Evolutionary conservation across 2,113 vertebrate genomes (phyloP).

Genomic region (Lates calcarifer): DNA sequence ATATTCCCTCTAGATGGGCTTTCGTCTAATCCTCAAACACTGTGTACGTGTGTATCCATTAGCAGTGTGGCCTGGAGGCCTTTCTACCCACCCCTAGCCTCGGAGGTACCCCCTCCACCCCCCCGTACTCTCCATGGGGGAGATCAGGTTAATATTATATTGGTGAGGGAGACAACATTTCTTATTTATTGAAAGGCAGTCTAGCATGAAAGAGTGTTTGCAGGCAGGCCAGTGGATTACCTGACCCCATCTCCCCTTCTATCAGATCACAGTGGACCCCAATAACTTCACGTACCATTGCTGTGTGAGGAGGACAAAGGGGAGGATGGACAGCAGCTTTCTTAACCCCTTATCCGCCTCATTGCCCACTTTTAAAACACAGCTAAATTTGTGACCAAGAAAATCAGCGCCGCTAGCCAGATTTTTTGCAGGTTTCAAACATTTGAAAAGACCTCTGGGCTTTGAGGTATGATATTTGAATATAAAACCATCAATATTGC

Average conservation of each 20-base stretch:
- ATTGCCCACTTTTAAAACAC: conserved; percentile 57
- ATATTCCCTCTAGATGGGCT: conserved; percentile 75
- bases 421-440: conserved; percentile 3
- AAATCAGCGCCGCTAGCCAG: not conserved
- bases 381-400: conserved; percentile 6
- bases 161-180: conserved; percentile 86
- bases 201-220: conserved; percentile 85
- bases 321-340: conserved; percentile 56
- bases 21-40: conserved; percentile 85
- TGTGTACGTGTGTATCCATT: conserved; percentile 79
- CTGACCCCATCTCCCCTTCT: conserved; percentile 80
- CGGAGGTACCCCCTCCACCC: conserved; percentile 52
- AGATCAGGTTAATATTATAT: conserved; percentile 90
- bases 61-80: conserved; percentile 66
- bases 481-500: not conserved
- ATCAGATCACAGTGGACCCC: conserved; percentile 68
- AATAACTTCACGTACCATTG: conserved; percentile 55
- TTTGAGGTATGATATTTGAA: not conserved
- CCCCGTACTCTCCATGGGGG: conserved; percentile 79
- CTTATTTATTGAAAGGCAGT: conserved; percentile 91
- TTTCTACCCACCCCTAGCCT: conserved; percentile 53
- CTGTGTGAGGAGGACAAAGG: conserved; percentile 68
- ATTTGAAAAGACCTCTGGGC: conserved; percentile 4
- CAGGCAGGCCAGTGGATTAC: conserved; percentile 85
- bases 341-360: conserved; percentile 70